A percentile compares a stretch with the other conserved stretches of the same genome.
These are phyloP conservation scores for Dasyornis broadbenti DNA, from an alignment of 2,113 vertebrate genomes.

Conservation along the genomic window DNA sequence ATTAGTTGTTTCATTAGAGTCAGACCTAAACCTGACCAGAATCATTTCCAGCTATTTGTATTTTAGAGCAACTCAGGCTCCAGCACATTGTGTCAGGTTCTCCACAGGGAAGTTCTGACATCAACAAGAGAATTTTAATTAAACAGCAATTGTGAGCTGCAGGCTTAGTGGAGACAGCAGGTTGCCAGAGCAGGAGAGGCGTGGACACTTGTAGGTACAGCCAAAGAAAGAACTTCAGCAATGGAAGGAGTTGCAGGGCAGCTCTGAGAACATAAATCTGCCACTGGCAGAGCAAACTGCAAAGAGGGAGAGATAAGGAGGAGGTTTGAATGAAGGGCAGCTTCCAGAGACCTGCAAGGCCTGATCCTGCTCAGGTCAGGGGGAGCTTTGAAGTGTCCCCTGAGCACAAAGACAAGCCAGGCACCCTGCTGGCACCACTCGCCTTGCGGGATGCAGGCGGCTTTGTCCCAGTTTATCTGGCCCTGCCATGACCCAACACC, in stretches of 20 bases:
- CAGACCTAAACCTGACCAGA: not conserved
- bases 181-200: not conserved
- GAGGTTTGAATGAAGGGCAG: not conserved
- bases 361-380: not conserved
- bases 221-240: not conserved
- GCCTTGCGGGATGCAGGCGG: not conserved
- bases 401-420: not conserved
- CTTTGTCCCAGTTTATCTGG: not conserved
- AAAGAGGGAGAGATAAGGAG: slow-evolving; percentile 7
- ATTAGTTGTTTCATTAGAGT: not conserved
- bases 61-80: not conserved
- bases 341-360: not conserved
- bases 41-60: not conserved
- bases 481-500: not conserved
- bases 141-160: not conserved
- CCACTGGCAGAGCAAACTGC: not conserved
- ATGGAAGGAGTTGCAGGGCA: not conserved
- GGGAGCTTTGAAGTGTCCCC: not conserved
- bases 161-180: not conserved
- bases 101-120: not conserved
- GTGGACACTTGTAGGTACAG: not conserved
- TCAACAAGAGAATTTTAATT: slow-evolving; percentile 19
- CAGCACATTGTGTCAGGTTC: not conserved
- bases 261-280: not conserved
- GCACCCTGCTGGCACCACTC: not conserved